Base-by-base conservation (phyloP, 2,888 invertebrate species). In the Idaea dimidiata region DNA sequence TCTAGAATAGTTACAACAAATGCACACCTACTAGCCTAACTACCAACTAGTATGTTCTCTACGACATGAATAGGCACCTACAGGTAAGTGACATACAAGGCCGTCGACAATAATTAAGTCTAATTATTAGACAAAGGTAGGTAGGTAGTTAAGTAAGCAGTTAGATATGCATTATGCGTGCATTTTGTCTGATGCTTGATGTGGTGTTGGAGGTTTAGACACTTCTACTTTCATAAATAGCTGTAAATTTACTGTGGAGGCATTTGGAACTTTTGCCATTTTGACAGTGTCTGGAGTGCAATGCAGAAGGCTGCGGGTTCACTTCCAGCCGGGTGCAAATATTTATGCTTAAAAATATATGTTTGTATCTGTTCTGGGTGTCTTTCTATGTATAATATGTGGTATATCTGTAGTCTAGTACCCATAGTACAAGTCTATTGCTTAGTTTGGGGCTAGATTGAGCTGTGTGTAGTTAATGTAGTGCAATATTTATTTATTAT, bases 61-160 rank as follows among this genome's bases (percentile, higher is more conserved):
- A 43, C 10, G 43, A 43, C 43, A 43, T 24, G 24, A 24, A 24
- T 43, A 43, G 43, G 43, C 14, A 43, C 43, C 43, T 14, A 43
- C 43, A 43, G 43, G 43, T 43, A 43, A 43, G 43, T 43, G 43
- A 43, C 43, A 43, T 43, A 43, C 43, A 43, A 43, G 43, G 43
- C 43, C 43, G 43, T 43, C 43, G 43, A 43, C 43, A 43, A 43
- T n/a, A n/a, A n/a, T n/a, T n/a, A n/a, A n/a, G n/a, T n/a, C n/a
- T n/a, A n/a, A n/a, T n/a, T n/a, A n/a, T 43, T 43, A 43, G 43
- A 43, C 43, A 43, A 43, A 43, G 43, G 43, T 43, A 43, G 43
- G 14, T 43, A 32, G 32, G 8, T 43, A 43, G 14, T 8, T 43
- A 43, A 43, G 43, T 33, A 33, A 33, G 24, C 24, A 24, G 24